Evolutionary conservation across 2,888 invertebrate species (phyloP), one percentile per base, ranked within the genome.

Genomic region (Cyrtodaria siliqua): DNA sequence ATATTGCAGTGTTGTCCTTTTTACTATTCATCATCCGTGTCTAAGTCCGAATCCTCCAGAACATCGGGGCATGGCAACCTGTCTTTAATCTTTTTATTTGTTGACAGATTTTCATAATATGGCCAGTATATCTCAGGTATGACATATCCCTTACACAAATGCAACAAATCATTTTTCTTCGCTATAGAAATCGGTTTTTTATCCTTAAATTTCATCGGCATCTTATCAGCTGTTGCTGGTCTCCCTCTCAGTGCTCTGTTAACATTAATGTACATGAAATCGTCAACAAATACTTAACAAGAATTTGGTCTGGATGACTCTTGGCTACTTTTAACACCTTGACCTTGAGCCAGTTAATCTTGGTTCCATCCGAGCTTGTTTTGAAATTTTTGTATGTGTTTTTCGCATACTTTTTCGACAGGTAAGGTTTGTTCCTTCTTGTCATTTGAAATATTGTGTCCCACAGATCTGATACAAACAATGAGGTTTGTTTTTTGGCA

Each of bases 381-480:
- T 62, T 62, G 20, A 62, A 50, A 33, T 62, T 62, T 29, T 49
- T 62, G 27, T 12, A 50, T 4, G 9, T 49, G 9, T 14, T 38
- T 26, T 29, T 33, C 1, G 62, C 18, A 50, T 47, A 33, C 20
- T 3, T 6, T 23, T 62, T 62, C 33, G 33, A 23, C 16, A 44
- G 29, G 47, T 55, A 55, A 2, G 64, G 64, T 12, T 64, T 2
- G 9, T 57, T 16, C 24, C 59, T 49, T 26, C 71, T 56, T 18
- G 71, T 59, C 57, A 63, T 57, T n/a, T 57, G 56, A 14, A 71
- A 6, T 29, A 57, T 33, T 27, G 63, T 71, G 16, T 71, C 69
- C 69, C 53, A 69, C 16, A 53, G 60, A 18, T 61, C 33, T 18
- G 69, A 55, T 16, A 53, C 20, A 50, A 16, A 69, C 6, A 69